These are phyloP conservation scores for Lonchura striata DNA, from an alignment of 2,113 vertebrate genomes.

Conservation along the genomic window DNA sequence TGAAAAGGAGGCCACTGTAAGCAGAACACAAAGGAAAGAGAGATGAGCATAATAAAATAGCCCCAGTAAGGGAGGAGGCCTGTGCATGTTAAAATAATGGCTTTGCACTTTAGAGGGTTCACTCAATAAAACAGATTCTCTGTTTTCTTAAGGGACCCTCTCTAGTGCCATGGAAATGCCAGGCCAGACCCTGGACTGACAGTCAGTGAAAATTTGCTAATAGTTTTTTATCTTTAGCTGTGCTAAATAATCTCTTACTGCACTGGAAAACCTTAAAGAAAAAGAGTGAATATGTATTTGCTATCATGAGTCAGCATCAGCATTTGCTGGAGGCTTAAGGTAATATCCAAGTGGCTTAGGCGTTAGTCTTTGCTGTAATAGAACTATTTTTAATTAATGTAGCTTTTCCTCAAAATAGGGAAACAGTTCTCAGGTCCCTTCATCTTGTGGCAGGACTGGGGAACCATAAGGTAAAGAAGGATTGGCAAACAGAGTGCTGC, in stretches of 20 bases:
- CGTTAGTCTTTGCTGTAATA: not conserved
- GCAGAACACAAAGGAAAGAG: conserved; percentile 45
- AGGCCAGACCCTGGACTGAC: not conserved
- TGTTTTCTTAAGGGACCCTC: not conserved
- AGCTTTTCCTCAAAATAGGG: not conserved
- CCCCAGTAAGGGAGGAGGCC: not conserved
- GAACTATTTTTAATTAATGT: not conserved
- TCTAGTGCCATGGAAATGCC: not conserved
- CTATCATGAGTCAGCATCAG: not conserved
- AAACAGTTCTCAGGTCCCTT: not conserved
- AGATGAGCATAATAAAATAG: not conserved
- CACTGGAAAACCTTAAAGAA: not conserved
- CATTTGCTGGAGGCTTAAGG: not conserved
- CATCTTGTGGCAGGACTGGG: not conserved
- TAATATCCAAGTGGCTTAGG: not conserved
- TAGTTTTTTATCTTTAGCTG: not conserved
- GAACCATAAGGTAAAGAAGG: not conserved
- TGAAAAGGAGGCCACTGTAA: conserved; percentile 58
- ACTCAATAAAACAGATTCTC: not conserved
- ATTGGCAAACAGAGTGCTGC: accelerated
- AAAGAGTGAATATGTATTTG: not conserved
- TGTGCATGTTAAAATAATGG: not conserved
- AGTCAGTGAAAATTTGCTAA: not conserved
- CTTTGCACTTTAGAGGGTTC: not conserved
- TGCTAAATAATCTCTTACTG: not conserved